phyloP scores from a whole-genome alignment of 2,888 invertebrate species.

The Diloba caeruleocephala region DNA sequence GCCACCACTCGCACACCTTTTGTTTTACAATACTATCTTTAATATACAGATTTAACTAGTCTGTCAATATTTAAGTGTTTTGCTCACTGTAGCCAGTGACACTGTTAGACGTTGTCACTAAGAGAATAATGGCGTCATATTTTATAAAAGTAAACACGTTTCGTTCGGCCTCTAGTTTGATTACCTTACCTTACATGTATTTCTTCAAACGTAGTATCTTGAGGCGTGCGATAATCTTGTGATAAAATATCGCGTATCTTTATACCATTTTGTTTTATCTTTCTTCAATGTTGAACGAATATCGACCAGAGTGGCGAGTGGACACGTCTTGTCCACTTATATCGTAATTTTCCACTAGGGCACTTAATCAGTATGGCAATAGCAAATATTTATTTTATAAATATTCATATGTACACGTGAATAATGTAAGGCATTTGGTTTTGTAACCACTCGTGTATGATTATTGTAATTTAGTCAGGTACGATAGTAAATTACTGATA shows the following conservation, averaged over 20 bases:
- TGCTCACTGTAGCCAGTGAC: background rate
- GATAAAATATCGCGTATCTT: constrained; percentile 63
- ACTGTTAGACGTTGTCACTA: constrained; percentile 32
- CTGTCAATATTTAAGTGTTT: constrained; percentile 36
- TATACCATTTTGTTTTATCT: constrained; percentile 53
- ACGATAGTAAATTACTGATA: constrained; percentile 30
- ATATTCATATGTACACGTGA: constrained; percentile 38
- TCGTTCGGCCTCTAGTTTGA: constrained; percentile 49
- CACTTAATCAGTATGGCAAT: constrained; percentile 35
- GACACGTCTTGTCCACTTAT: background rate
- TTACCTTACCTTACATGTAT: constrained; percentile 44
- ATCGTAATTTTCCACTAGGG: constrained; percentile 36
- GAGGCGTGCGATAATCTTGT: constrained; percentile 70
- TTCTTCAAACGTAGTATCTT: constrained; percentile 60
- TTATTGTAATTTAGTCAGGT: constrained; percentile 31
- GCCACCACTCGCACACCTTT: constrained; percentile 34
- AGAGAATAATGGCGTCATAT: constrained; percentile 53
- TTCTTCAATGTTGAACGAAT: constrained; percentile 35
- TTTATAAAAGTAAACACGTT: constrained; percentile 64
- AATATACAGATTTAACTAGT: constrained; percentile 44
- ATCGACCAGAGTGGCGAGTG: constrained; percentile 10
- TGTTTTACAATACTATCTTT: constrained; percentile 35
- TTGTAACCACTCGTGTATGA: constrained; percentile 22
- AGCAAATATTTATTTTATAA: constrained; percentile 52
- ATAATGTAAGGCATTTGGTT: constrained; percentile 31